These are phyloP conservation scores for Sardinella longiceps DNA, from an alignment of 2,797 vertebrate genomes.

Conservation along the genomic window DNA sequence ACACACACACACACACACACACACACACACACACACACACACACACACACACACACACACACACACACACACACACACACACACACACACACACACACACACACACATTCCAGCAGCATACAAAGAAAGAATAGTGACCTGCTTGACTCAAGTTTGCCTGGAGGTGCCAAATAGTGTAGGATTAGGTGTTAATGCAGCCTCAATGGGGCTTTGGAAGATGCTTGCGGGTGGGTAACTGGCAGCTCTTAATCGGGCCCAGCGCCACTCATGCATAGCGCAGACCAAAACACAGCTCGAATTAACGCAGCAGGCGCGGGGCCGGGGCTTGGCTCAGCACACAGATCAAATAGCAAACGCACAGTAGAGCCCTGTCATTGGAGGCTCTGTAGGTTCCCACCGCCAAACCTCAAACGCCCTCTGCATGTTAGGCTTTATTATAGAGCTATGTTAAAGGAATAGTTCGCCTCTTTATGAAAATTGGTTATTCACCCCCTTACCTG, in stretches of 20 bases:
- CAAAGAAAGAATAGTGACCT: not conserved
- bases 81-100: not conserved
- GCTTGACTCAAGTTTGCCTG: not conserved
- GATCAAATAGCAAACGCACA: not conserved
- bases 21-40: not conserved
- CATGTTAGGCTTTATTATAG: not conserved
- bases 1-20: not conserved
- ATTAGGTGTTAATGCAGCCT: constrained; percentile 13
- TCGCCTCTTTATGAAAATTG: too few relatives aligned
- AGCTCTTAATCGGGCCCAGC: not conserved
- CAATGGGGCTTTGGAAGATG: not conserved
- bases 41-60: not conserved
- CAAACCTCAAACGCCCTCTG: not conserved
- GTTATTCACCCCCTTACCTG: too few relatives aligned
- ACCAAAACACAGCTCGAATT: not conserved
- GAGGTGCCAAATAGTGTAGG: not conserved
- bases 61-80: not conserved
- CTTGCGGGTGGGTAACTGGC: constrained; percentile 6
- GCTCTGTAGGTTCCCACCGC: not conserved
- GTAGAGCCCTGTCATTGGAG: not conserved
- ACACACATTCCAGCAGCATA: constrained; percentile 10
- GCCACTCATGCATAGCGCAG: not conserved
- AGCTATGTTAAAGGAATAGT: too few relatives aligned
- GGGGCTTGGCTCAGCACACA: not conserved
- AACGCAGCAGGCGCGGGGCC: not conserved